phyloP scores from a whole-genome alignment of 2,888 invertebrate genomes.

The Alloplasta piceator region DNA sequence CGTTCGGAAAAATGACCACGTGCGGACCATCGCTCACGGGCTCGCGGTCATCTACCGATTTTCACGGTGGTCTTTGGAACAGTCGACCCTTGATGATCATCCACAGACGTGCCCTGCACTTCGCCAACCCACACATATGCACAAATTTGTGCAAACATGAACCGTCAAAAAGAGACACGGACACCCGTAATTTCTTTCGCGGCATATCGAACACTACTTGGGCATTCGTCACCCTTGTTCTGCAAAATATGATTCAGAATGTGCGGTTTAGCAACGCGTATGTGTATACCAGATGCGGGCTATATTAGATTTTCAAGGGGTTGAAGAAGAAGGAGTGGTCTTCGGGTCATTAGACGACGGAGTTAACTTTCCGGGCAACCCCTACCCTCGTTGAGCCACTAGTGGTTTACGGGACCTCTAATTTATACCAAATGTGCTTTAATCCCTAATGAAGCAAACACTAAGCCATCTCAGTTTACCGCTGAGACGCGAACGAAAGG shows the following conservation, averaged over 20 bases:
- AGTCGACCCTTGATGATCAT: conserved; percentile 28
- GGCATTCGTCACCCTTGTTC: conserved; percentile 3
- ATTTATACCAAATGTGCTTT: conserved; percentile 47
- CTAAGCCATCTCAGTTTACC: conserved; percentile 22
- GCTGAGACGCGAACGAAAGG: conserved; percentile 25
- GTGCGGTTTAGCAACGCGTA: conserved; percentile 74
- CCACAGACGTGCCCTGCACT: conserved; percentile 32
- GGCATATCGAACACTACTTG: background rate
- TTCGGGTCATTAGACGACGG: conserved; percentile 77
- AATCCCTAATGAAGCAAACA: conserved; percentile 65
- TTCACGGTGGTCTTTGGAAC: conserved; percentile 61
- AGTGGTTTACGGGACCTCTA: conserved; percentile 64
- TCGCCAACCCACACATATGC: background rate
- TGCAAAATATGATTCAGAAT: conserved; percentile 57
- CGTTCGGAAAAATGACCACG: conserved; percentile 69
- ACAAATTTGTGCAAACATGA: background rate
- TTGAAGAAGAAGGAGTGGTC: conserved; percentile 72
- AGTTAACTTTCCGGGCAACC: conserved; percentile 64
- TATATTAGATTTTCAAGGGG: conserved; percentile 50
- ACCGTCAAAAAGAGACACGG: conserved; percentile 17
- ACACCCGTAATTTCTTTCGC: conserved; percentile 22
- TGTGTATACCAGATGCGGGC: conserved; percentile 75
- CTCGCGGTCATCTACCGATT: conserved; percentile 57
- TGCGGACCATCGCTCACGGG: conserved; percentile 72
- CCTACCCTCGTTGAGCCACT: conserved; percentile 70